Evolutionary conservation across 2,113 vertebrate genomes (phyloP).

Genomic region (Hypanus sabinus): DNA sequence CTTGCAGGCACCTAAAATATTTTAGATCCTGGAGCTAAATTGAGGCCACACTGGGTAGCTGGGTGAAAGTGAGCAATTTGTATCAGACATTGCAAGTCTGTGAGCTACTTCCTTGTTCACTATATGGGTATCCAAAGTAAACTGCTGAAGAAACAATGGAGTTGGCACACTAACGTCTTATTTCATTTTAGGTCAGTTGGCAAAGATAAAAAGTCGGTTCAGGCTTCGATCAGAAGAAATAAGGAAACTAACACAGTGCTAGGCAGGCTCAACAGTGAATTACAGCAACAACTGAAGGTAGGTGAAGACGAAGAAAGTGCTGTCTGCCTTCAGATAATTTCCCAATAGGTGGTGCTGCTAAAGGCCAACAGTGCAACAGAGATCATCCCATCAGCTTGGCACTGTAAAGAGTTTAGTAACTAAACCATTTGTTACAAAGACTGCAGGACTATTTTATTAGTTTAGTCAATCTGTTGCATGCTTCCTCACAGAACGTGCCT

Average conservation of each 20-base stretch:
- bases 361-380: neutral
- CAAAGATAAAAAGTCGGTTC: constrained; percentile 97
- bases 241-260: constrained; percentile 98
- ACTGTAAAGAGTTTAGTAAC: neutral
- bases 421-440: neutral
- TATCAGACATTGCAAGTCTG: neutral
- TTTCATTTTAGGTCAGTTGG: constrained; percentile 74
- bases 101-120: neutral
- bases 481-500: neutral
- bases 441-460: neutral
- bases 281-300: constrained; percentile 97
- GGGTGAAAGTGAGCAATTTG: neutral
- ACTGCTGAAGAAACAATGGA: neutral
- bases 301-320: neutral
- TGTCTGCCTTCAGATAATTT: neutral
- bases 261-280: constrained; percentile 94
- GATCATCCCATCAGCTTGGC: neutral
- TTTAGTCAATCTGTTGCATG: neutral
- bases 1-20: neutral
- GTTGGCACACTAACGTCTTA: neutral
- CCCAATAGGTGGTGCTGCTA: neutral
- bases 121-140: neutral
- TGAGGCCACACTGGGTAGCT: too few relatives aligned
- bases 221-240: constrained; percentile 96
- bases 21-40: neutral